Percentiles rank a stretch among this genome's conserved stretches.
phyloP scores from a whole-genome alignment of 2,888 invertebrate genomes.

The Meandrusa payeni region DNA sequence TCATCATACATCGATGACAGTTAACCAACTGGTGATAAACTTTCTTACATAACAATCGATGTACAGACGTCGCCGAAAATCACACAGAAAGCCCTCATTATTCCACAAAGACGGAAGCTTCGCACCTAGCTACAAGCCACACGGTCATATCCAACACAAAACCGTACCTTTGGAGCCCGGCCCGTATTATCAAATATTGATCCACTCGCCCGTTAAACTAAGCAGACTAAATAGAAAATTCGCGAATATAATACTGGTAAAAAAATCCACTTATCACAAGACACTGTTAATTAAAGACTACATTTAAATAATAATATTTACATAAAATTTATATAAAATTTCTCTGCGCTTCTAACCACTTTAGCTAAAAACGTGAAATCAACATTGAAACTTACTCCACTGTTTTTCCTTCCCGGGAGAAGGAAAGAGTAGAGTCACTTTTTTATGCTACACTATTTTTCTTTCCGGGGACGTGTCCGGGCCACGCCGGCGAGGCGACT shows the following conservation, averaged over 20 bases:
- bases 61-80: slow-evolving; percentile 23
- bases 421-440: slow-evolving; percentile 66
- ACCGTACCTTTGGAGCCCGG: slow-evolving; percentile 55
- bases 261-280: slow-evolving; percentile 35
- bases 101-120: slow-evolving; percentile 64
- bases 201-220: slow-evolving; percentile 54
- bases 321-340: no score
- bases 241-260: slow-evolving; percentile 25
- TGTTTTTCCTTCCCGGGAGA: slow-evolving; percentile 58
- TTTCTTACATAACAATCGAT: neutral
- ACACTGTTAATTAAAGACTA: slow-evolving; percentile 25
- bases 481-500: slow-evolving; percentile 75
- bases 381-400: slow-evolving; percentile 42
- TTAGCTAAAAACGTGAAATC: slow-evolving; percentile 69
- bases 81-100: slow-evolving; percentile 48
- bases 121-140: slow-evolving; percentile 66
- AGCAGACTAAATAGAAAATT: slow-evolving; percentile 39
- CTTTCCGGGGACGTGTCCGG: slow-evolving; percentile 61
- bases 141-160: slow-evolving; percentile 73
- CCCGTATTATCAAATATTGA: slow-evolving; percentile 28
- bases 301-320: slow-evolving; percentile 34
- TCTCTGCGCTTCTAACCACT: slow-evolving; percentile 69
- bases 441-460: slow-evolving; percentile 35
- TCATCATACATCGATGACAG: neutral
- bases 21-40: neutral